Conservation (phyloP, 2,888 invertebrate species). For the Alentia gelatinosa region DNA sequence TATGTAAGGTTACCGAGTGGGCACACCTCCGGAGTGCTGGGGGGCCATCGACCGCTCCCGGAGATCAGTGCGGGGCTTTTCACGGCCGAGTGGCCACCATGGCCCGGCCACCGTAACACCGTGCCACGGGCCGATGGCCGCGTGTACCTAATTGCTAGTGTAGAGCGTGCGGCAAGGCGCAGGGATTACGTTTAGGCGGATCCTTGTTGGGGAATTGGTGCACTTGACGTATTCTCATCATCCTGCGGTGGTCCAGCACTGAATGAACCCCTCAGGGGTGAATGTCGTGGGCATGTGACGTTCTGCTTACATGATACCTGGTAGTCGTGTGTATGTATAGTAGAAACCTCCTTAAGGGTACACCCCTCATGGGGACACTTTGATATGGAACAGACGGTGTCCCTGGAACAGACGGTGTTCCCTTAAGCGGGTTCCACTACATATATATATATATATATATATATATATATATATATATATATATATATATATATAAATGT, state of each 20-base stretch:
- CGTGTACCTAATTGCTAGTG: background rate
- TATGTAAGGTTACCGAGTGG: background rate
- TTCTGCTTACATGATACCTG: background rate
- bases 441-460: too few relatives aligned
- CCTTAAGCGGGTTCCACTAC: too few relatives aligned
- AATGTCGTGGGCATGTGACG: background rate
- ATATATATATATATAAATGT: too few relatives aligned
- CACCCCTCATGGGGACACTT: too few relatives aligned
- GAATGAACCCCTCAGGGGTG: background rate
- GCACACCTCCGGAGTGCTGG: background rate
- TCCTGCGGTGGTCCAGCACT: background rate
- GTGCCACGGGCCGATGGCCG: background rate
- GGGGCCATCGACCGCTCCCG: background rate
- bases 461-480: too few relatives aligned
- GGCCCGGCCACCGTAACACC: background rate
- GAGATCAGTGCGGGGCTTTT: slow-evolving; percentile 10
- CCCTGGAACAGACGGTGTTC: too few relatives aligned
- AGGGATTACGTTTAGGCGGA: slow-evolving; percentile 4
- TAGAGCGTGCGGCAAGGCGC: background rate
- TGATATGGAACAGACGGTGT: too few relatives aligned
- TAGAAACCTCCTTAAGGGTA: too few relatives aligned
- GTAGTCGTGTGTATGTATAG: too few relatives aligned
- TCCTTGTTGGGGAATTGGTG: background rate
- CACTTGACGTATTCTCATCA: background rate
- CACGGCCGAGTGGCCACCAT: background rate